Conservation (phyloP, 1,140 invertebrate genomes). For the Euschistus heros region DNA sequence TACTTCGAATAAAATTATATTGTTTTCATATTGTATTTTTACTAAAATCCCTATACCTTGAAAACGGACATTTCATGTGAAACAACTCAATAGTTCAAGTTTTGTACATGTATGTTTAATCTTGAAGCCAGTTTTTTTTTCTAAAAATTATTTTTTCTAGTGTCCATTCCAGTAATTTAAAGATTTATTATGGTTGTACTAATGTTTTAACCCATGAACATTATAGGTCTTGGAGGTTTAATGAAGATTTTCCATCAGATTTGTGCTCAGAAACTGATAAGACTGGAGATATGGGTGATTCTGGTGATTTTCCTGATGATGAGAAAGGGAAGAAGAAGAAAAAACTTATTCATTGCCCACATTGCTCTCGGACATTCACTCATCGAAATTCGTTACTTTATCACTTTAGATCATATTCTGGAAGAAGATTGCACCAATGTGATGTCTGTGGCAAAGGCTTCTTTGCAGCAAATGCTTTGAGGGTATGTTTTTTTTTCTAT, state of each 20-base stretch:
- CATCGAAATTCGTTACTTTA: constrained; percentile 76
- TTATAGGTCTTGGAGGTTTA: constrained; percentile 11
- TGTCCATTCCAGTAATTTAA: too few species aligned
- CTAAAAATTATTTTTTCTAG: too few species aligned
- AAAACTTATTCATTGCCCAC: constrained; percentile 41
- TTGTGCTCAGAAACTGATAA: constrained; percentile 1
- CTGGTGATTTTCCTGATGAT: constrained; percentile 8
- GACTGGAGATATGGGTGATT: not conserved
- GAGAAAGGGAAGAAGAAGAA: constrained; percentile 15
- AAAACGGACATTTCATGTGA: too few species aligned
- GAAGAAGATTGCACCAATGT: constrained; percentile 66
- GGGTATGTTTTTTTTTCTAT: constrained; percentile 38
- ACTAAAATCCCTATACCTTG: too few species aligned
- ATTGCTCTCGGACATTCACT: constrained; percentile 63
- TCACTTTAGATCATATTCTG: constrained; percentile 67
- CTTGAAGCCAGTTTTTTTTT: too few species aligned
- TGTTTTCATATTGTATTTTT: too few species aligned
- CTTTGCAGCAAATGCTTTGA: constrained; percentile 64
- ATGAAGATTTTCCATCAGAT: constrained; percentile 9
- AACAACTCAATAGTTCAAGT: too few species aligned
- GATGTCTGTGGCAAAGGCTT: constrained; percentile 71
- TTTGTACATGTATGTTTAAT: too few species aligned
- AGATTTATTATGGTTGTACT: too few species aligned
- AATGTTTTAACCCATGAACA: not conserved
- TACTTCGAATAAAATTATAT: too few species aligned